Conservation (phyloP, 2,113 vertebrate species). For the Cettia cetti region DNA sequence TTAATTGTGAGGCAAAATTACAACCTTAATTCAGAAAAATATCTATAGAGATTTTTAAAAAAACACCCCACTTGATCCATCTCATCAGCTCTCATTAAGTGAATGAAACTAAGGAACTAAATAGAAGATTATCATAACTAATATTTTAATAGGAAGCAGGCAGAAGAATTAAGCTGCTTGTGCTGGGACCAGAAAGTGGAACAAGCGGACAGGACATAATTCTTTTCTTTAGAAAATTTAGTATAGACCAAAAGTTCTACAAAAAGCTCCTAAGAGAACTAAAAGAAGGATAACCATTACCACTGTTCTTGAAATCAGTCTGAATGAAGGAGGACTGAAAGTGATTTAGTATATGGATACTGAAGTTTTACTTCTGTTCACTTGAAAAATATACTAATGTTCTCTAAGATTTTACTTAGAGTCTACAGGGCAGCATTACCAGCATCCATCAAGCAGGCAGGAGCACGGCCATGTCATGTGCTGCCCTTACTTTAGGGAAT, state of each 20-base stretch:
- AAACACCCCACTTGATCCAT: neutral
- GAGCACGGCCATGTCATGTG: rapidly evolving
- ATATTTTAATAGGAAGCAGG: neutral
- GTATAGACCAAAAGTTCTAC: neutral
- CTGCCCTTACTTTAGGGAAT: neutral
- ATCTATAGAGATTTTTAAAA: neutral
- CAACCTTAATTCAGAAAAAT: neutral
- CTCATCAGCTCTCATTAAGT: neutral
- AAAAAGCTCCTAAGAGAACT: neutral
- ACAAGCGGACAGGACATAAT: neutral
- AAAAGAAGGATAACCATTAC: neutral
- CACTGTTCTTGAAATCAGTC: neutral
- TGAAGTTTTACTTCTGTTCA: neutral
- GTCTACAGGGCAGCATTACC: neutral
- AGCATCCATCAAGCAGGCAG: neutral
- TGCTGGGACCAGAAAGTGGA: neutral
- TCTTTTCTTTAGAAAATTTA: neutral
- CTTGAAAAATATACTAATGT: neutral
- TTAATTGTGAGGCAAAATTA: neutral
- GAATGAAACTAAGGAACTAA: neutral
- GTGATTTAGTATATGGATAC: neutral
- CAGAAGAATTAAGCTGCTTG: neutral
- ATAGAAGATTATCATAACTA: neutral
- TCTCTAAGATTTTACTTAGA: neutral
- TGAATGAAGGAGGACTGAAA: neutral